Evolutionary conservation across 1,140 invertebrate genomes (phyloP).

Genomic region (Zaprionus nigranus): DNA sequence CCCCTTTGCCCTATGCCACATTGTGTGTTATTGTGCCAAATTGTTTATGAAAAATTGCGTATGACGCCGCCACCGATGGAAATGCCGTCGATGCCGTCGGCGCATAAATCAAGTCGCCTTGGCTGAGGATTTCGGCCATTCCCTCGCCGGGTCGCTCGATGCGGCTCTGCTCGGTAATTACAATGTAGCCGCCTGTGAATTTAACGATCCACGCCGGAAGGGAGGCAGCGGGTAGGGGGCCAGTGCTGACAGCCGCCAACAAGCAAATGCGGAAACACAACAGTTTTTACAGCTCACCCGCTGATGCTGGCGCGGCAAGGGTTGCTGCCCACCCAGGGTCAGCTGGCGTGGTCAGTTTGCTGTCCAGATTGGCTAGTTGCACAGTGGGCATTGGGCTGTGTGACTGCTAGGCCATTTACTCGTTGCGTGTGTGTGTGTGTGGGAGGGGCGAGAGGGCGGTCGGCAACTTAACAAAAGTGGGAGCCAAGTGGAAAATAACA

Average conservation of each 20-base stretch:
- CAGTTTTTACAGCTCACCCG: slow-evolving; percentile 47
- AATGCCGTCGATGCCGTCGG: slow-evolving; percentile 29
- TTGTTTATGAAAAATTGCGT: slow-evolving; percentile 83
- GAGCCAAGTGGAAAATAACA: slow-evolving; percentile 83
- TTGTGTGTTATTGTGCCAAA: slow-evolving; percentile 79
- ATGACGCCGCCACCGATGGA: slow-evolving; percentile 50
- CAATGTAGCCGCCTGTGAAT: slow-evolving; percentile 82
- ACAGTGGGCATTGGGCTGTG: slow-evolving; percentile 16
- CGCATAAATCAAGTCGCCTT: slow-evolving; percentile 79
- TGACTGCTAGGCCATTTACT: slow-evolving; percentile 14
- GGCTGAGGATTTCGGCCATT: slow-evolving; percentile 74
- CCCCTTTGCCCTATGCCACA: slow-evolving; percentile 26
- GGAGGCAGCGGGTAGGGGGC: neutral
- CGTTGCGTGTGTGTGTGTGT: slow-evolving; percentile 21
- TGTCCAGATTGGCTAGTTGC: slow-evolving; percentile 53
- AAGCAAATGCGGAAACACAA: slow-evolving; percentile 67
- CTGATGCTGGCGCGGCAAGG: slow-evolving; percentile 41
- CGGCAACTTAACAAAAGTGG: slow-evolving; percentile 80
- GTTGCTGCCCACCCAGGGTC: slow-evolving; percentile 51
- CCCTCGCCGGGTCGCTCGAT: slow-evolving; percentile 51
- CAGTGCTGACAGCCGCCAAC: slow-evolving; percentile 52
- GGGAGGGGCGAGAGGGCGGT: slow-evolving; percentile 14
- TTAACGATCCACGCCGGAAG: slow-evolving; percentile 62
- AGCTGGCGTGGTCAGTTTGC: slow-evolving; percentile 48
- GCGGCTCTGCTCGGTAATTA: slow-evolving; percentile 64